These are phyloP conservation scores for Lepus timidus DNA, from an alignment of 2,113 vertebrate genomes.

Conservation along the genomic window DNA sequence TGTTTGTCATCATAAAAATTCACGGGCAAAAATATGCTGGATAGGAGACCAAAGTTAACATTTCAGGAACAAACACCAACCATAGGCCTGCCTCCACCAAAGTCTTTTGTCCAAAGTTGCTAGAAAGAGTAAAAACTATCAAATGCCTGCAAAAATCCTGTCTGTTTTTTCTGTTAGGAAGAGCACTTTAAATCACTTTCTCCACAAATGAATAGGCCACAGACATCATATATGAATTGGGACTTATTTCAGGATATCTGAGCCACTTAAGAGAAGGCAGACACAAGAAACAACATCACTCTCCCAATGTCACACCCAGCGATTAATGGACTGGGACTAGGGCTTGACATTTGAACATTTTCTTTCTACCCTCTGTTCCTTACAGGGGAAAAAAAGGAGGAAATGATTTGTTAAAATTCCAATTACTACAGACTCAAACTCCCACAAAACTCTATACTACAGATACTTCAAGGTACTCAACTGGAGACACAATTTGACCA, in stretches of 20 bases:
- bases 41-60: constrained; percentile 41
- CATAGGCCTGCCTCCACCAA: background rate
- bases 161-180: constrained; percentile 35
- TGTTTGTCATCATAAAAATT: constrained; percentile 38
- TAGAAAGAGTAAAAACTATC: constrained; percentile 31
- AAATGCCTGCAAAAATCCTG: constrained; percentile 56
- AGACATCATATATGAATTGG: background rate
- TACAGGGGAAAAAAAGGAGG: background rate
- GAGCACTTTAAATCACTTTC: constrained; percentile 36
- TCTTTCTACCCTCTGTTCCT: background rate
- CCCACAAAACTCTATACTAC: background rate
- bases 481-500: background rate
- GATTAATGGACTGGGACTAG: background rate
- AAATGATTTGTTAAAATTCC: constrained; percentile 36
- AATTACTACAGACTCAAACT: background rate
- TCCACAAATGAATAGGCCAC: background rate
- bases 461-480: background rate
- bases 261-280: constrained; percentile 22
- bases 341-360: background rate
- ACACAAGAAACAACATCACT: background rate
- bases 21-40: background rate
- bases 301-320: background rate
- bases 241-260: background rate
- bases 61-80: constrained; percentile 2
- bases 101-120: background rate